Evolutionary conservation across 2,888 invertebrate species (phyloP), one percentile per base, ranked within the genome.

Genomic region (Seira musarum): DNA sequence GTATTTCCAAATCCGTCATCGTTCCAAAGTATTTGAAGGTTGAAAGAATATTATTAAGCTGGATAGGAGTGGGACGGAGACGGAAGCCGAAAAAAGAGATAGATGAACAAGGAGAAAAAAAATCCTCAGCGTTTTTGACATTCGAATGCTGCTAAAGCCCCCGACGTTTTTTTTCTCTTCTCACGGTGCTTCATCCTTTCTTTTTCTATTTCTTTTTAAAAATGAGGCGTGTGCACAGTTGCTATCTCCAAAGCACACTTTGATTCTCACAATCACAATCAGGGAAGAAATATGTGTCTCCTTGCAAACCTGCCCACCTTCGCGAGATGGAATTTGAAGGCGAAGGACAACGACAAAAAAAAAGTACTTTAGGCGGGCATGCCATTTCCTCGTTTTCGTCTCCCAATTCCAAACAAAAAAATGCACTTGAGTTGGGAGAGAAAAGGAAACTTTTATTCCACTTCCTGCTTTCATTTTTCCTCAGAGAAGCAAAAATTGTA

Each of bases 111-210:
- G 15, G 61, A 22, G 30, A 57, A 68, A 49, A 69, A 21, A 60
- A 57, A 66, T 57, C 63, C 71, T 77, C 77, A 77, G 64, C 65
- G 70, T 64, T 77, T 70, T 77, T 77, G 77, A 71, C 76, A 70
- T 77, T 71, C 77, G 65, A 8, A 30, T 30, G 67, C 57, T 17
- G 53, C 19, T 64, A 68, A 67, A 63, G 60, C 73, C 53, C 24
- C 19, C 68, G n/a, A n/a, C n/a, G n/a, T n/a, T n/a, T n/a, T n/a
- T n/a, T n/a, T n/a, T n/a, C n/a, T n/a, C n/a, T n/a, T n/a, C n/a
- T n/a, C n/a, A n/a, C n/a, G n/a, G n/a, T n/a, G n/a, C n/a, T n/a
- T n/a, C n/a, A n/a, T n/a, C n/a, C n/a, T n/a, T 30, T 30, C 3
- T 30, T 30, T 30, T 30, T 30, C 8, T 30, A 30, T 30, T 2